These are phyloP conservation scores for Puffinus mauretanicus DNA, from an alignment of 2,113 vertebrate species.

Conservation along the genomic window DNA sequence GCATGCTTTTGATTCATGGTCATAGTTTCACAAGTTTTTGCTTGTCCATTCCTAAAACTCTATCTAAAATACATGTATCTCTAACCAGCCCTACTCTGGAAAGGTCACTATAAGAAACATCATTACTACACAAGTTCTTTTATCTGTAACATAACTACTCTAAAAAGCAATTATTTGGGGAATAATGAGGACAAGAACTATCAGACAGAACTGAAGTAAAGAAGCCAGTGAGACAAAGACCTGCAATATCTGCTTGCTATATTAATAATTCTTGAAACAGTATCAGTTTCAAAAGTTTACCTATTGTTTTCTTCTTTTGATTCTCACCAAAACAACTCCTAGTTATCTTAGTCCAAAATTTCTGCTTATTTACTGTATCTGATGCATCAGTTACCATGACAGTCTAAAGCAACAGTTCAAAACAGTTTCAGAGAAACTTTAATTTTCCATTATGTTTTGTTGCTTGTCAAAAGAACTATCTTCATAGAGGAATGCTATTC, in stretches of 20 bases:
- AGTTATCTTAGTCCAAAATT: background rate
- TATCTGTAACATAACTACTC: background rate
- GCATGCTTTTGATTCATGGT: background rate
- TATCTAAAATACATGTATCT: background rate
- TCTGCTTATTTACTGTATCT: background rate
- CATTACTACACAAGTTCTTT: background rate
- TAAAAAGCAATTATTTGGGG: background rate
- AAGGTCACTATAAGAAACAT: background rate
- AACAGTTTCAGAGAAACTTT: background rate
- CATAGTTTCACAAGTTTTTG: background rate
- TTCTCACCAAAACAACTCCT: background rate
- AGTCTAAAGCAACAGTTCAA: background rate
- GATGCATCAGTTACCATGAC: background rate
- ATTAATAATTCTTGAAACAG: background rate
- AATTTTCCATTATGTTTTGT: background rate
- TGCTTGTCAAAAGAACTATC: background rate
- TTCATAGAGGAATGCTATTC: background rate
- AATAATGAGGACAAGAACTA: background rate
- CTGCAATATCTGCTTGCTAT: background rate
- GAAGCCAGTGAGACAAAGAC: background rate
- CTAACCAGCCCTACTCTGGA: background rate
- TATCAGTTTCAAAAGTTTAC: background rate
- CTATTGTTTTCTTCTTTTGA: background rate
- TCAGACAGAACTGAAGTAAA: background rate
- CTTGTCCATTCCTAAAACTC: background rate